Conservation (phyloP, 2,888 invertebrate genomes). For the Plebejus melissa region DNA sequence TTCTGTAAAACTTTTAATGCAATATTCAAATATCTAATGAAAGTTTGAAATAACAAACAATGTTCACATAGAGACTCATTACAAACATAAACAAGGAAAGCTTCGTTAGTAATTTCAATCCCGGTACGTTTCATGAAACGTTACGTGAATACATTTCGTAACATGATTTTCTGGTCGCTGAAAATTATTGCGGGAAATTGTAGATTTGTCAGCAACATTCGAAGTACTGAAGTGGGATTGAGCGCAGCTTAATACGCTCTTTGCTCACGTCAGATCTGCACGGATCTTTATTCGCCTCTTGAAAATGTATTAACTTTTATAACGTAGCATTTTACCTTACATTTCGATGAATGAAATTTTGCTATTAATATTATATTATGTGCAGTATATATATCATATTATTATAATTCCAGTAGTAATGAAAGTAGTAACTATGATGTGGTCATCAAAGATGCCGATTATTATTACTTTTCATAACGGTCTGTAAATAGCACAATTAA, state of each 20-base stretch:
- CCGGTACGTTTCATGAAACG: neutral
- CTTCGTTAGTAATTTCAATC: slow-evolving; percentile 18
- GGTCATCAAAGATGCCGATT: too few relatives aligned
- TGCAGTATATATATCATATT: too few relatives aligned
- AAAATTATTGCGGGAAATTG: slow-evolving; percentile 23
- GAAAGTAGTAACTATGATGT: too few relatives aligned
- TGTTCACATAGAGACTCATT: slow-evolving; percentile 7
- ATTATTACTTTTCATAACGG: too few relatives aligned
- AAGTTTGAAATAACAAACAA: neutral
- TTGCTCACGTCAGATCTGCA: slow-evolving; percentile 1
- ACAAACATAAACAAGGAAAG: neutral
- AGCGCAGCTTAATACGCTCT: slow-evolving; percentile 7
- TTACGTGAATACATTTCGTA: slow-evolving; percentile 5
- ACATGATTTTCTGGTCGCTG: slow-evolving; percentile 9
- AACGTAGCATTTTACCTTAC: neutral
- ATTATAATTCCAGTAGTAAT: too few relatives aligned
- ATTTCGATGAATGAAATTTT: neutral
- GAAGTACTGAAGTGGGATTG: slow-evolving; percentile 15
- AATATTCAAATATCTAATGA: slow-evolving; percentile 3
- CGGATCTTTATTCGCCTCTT: slow-evolving; percentile 8
- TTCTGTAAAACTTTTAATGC: neutral
- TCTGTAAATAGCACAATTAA: too few relatives aligned
- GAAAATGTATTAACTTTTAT: slow-evolving; percentile 3
- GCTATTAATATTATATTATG: too few relatives aligned
- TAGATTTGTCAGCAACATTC: slow-evolving; percentile 28